Evolutionary conservation across 1,140 invertebrate species (phyloP), one percentile per base, ranked within the genome.

Genomic region (Atta texana): DNA sequence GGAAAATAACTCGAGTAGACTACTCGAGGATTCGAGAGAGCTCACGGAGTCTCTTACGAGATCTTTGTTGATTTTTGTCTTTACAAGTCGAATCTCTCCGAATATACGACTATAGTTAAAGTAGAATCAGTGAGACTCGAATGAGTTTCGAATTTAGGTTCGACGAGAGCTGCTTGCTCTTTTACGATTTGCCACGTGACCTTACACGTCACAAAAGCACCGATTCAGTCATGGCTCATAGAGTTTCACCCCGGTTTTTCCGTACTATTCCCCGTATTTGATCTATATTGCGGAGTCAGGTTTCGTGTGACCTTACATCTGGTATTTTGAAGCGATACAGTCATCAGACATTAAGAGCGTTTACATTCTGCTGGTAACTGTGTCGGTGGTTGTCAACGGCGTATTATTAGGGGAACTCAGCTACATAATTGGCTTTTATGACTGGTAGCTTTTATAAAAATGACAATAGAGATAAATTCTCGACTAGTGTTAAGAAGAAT

Each of bases 301-400:
- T 90, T 92, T 90, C 87, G 77, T 81, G 86, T 44, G 69, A 84
- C 81, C 85, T 89, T 89, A 88, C 92, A 90, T 89, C 90, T 92
- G 92, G 74, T 88, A n/a, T n/a, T n/a, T 69, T 39, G 72, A 90
- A 88, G 63, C 89, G 91, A 91, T 88, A 87, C 34, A 82, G 74
- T 74, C 88, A 87, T 91, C 84, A 39, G 77, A 61, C 57, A 89
- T 87, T 82, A 76, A 74, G 61, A 84, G 24, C 86, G 57, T 69
- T 80, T 88, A 64, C 59, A 44, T 75, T 85, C 57, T 34, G 34
- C 31, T 61, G 51, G 51, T 82, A 39, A 82, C 53, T n/a, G 21
- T 57, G 34, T 39, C 34, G 66, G 49, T 71, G 66, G 49, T 71
- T 31, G 39, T 64, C 61, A n/a, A 53, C 18, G 51, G 0, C 4